Base-by-base conservation (phyloP, 1,140 invertebrate genomes). In the Drosophila grimshawi region DNA sequence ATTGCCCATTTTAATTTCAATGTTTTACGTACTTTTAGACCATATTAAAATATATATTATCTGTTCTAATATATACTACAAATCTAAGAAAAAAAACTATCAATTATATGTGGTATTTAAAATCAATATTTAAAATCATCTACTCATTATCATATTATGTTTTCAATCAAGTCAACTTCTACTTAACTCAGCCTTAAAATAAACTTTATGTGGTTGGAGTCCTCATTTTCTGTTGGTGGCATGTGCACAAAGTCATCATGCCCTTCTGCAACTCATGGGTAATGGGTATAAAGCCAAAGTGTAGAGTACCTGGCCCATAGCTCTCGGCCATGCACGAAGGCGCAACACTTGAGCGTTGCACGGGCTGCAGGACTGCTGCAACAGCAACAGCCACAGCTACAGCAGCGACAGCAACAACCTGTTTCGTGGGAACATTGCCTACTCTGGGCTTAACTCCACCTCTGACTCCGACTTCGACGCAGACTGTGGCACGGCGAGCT, bases 351-450 rank as follows among this genome's bases (percentile, higher is more conserved):
- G 76, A 86, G 56, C 70, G 11, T 55, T 67, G 62, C 70, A 67
- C 53, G 62, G 46, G 56, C 70, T 52, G 3, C 71, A 73, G 74
- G 68, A 72, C 56, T 30, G 57, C 32, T n/a, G 53, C 69, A 53
- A 61, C 57, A 19, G 11, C 71, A 74, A 53, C 51, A 39, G 7
- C 19, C 19, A 19, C 51, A 63, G 51, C 27, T 35, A 43, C 51
- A 43, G 71, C 27, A 52, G 53, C 32, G 37, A 32, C 61, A 39
- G 43, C 61, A 88, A 69, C 90, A 92, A 92, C 91, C 90, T 92
- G 91, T 92, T 92, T 91, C 91, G 91, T 92, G 91, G 91, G 91
- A 92, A 92, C 91, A 91, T 92, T 92, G 80, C 90, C 90, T 90
- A 90, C 81, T 85, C 85, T 86, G 83, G 66, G 80, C 78, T 79